Conservation (phyloP, 2,113 vertebrate species). For the Rynchops niger region DNA sequence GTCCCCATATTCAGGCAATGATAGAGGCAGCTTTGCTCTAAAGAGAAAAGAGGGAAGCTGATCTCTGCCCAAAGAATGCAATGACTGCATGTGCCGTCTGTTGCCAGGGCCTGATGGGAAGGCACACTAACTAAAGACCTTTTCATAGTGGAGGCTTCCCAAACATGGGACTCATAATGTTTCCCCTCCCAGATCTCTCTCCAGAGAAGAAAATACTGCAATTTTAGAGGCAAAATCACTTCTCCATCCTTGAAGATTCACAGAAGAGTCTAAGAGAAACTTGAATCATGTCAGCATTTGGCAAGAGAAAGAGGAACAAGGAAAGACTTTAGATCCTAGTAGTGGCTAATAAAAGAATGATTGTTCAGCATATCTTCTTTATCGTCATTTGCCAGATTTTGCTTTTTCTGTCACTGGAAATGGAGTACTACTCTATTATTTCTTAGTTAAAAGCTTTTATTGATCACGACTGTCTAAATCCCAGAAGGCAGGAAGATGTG, state of each 20-base stretch:
- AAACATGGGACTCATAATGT: neutral
- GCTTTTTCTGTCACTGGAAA: neutral
- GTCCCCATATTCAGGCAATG: neutral
- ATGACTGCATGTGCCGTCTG: accelerated
- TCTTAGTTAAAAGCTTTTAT: conserved; percentile 33
- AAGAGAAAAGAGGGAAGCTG: neutral
- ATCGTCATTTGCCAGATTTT: conserved; percentile 3
- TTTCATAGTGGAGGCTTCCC: neutral
- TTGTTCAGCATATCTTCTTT: neutral
- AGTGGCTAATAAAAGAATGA: neutral
- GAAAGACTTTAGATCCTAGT: neutral
- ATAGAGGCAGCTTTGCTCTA: neutral
- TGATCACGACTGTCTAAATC: neutral
- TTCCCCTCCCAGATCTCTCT: neutral
- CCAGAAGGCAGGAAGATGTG: conserved; percentile 13
- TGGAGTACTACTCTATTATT: neutral
- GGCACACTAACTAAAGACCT: neutral
- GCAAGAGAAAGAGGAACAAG: neutral
- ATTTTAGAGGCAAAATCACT: neutral
- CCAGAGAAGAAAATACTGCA: neutral
- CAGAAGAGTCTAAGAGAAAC: neutral
- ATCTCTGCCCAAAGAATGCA: neutral
- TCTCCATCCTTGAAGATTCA: neutral
- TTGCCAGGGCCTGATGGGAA: neutral
- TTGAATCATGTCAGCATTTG: neutral